Conservation (phyloP, 2,888 invertebrate genomes). For the Tromatobia lineatoria region DNA sequence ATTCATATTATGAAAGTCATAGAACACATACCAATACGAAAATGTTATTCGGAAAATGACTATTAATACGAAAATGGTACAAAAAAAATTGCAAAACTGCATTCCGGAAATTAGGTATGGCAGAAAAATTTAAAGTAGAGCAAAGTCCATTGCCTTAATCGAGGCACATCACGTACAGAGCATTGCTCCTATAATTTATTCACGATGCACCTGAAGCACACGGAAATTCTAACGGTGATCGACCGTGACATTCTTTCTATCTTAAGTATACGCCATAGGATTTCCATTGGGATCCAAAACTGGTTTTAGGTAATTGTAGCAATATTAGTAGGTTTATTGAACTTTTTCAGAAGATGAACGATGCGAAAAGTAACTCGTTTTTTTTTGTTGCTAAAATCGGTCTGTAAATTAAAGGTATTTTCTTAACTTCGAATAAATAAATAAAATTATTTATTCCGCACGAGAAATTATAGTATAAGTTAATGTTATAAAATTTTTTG, state of each 20-base stretch:
- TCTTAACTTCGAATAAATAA: no score
- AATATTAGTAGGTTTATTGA: background rate
- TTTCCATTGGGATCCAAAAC: conserved; percentile 1
- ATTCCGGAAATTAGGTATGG: background rate
- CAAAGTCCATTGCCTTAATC: conserved; percentile 21
- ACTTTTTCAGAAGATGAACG: background rate
- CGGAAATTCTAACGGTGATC: conserved; percentile 64
- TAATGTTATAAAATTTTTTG: no score
- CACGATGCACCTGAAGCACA: conserved; percentile 51
- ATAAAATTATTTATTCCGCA: no score
- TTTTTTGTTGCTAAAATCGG: no score
- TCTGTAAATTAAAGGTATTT: no score
- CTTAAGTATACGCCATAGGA: background rate
- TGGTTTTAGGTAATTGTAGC: background rate
- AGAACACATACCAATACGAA: no score
- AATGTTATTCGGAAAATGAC: no score
- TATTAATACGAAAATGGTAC: no score
- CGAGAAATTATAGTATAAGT: no score
- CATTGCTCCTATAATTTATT: conserved; percentile 50
- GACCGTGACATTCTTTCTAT: conserved; percentile 38
- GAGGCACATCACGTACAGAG: conserved; percentile 56
- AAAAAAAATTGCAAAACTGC: background rate
- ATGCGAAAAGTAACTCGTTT: no score
- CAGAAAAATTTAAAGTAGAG: conserved; percentile 40
- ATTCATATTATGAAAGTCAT: no score